Base-by-base conservation (phyloP, 2,797 vertebrate genomes). In the Discoglossus pictus region DNA sequence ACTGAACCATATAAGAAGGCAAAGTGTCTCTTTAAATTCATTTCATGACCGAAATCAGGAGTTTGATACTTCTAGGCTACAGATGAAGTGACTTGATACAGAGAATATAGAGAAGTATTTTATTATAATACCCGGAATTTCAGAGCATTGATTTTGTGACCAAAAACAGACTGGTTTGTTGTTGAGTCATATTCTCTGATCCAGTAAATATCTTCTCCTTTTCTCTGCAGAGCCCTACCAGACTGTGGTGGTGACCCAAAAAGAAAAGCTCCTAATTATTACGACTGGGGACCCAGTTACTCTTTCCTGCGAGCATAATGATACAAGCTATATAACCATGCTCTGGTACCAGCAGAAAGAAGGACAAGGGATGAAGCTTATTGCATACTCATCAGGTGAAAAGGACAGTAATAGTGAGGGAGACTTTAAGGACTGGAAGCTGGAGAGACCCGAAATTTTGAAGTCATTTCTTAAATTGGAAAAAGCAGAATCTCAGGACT, bases 321-420 rank as follows among this genome's bases (percentile, higher is more conserved):
- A 53, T 24, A 53, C 13, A 7, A 34, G 15, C 1, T 20, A 25
- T 6, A 17, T 15, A 8, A 54, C 53, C 31, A 60, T 60, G 46
- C 39, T 52, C 9, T 67, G 65, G 65, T 60, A 67, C 21, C 65
- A 51, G 24, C 46, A 60, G 17, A 40, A 27, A n/a, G 5, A 21
- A 11, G 44, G 44, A 42, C 23, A 34, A 3, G 24, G 55, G 2
- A 4, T 60, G 24, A 67, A 15, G 18, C 24, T 51, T 7, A 52
- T 67, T 20, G 23, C 20, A 8, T 21, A 18, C 15, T 51, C 46
- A 2, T 8, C 39, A 8, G 44, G 16, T 8, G 9, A n/a, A n/a
- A 47, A 47, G 0, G n/a, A 35, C 2, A 4, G 10, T 2, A 53
- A 59, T 17, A 34, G n/a, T 4, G 54, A 42, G 13, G 52, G 21